Percentiles rank a stretch among this genome's conserved stretches.
Evolutionary conservation across 2,888 invertebrate species (phyloP).

Genomic region (Prosapia bicincta): DNA sequence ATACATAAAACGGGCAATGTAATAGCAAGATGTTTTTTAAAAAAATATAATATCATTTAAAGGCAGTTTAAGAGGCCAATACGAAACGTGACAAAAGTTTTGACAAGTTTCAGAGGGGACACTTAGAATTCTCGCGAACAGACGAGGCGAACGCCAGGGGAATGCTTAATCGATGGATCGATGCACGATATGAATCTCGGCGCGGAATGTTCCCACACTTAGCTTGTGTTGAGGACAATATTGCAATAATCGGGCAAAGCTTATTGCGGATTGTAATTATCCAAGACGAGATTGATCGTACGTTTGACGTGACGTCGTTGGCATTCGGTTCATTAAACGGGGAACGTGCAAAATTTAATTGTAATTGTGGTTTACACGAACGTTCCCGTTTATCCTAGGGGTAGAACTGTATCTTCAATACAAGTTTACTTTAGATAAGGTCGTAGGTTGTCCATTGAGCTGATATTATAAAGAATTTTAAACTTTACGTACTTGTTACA

Average conservation of each 20-base stretch:
- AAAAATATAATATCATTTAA: neutral
- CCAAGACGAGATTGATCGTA: neutral
- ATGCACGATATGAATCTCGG: neutral
- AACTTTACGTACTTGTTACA: no score
- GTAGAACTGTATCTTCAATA: no score
- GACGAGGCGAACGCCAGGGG: neutral
- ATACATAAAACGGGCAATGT: no score
- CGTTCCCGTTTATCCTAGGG: no score
- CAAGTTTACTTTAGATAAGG: no score
- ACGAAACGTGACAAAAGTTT: neutral
- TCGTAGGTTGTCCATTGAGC: no score
- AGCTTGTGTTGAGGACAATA: neutral
- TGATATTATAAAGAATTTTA: no score
- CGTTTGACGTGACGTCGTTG: neutral
- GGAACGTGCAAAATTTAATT: no score
- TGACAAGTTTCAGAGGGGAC: neutral
- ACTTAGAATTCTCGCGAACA: neutral
- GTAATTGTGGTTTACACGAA: no score
- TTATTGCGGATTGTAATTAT: neutral
- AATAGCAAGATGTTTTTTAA: no score
- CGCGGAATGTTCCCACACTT: neutral
- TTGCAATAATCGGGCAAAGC: neutral
- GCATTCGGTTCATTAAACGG: neutral
- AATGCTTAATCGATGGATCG: neutral
- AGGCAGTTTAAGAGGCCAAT: slow-evolving; percentile 1